Evolutionary conservation across 1,140 invertebrate species (phyloP).

Genomic region (Rhopalosiphum maidis): DNA sequence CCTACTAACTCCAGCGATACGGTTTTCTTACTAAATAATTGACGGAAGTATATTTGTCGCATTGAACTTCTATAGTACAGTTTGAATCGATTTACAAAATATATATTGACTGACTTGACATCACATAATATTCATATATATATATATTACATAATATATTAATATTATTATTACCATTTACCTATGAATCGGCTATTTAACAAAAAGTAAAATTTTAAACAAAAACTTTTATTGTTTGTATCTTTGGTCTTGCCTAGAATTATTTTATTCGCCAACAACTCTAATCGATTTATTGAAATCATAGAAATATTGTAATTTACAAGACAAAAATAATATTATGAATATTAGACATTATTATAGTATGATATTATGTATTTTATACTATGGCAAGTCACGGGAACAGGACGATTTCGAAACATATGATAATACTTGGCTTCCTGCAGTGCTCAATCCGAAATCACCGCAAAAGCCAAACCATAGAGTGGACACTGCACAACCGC

Average conservation of each 20-base stretch:
- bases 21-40: neutral
- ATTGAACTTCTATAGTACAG: neutral
- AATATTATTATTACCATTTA: too few species aligned
- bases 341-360: neutral
- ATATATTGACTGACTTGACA: neutral
- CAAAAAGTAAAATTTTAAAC: too few species aligned
- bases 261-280: neutral
- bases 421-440: too few species aligned
- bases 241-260: too few species aligned
- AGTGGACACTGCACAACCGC: too few species aligned
- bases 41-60: neutral
- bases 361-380: too few species aligned
- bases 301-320: neutral
- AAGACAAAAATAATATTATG: neutral
- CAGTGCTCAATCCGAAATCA: too few species aligned
- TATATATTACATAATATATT: too few species aligned
- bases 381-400: too few species aligned
- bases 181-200: neutral
- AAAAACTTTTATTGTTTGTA: neutral
- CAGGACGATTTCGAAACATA: too few species aligned
- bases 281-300: neutral
- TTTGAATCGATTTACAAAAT: neutral
- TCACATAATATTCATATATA: neutral
- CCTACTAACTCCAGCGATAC: neutral
- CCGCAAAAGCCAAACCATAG: neutral